A percentile compares a stretch with the other conserved stretches of the same genome.
phyloP scores from a whole-genome alignment of 1,140 invertebrate species.

The Mizuhopecten yessoensis region DNA sequence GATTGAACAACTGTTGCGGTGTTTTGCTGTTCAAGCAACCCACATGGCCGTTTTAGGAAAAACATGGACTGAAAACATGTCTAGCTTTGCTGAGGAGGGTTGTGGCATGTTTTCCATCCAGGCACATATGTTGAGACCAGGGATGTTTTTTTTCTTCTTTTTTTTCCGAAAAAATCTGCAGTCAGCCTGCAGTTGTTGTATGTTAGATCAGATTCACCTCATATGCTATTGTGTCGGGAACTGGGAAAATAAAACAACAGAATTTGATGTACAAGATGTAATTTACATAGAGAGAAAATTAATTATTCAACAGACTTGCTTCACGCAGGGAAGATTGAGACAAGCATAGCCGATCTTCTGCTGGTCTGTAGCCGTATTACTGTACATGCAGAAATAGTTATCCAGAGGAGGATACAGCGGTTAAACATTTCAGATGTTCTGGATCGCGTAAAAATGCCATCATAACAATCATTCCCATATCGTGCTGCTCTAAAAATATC shows the following conservation, averaged over 20 bases:
- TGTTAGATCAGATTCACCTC: not conserved
- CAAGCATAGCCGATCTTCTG: not conserved
- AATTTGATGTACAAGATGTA: not conserved
- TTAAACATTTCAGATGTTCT: not conserved
- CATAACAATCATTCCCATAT: not conserved
- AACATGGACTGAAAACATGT: not conserved
- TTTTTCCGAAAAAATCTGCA: not conserved
- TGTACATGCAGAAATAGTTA: not conserved
- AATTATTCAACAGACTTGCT: slow-evolving; percentile 20
- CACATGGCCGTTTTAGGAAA: not conserved
- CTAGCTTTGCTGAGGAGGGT: not conserved
- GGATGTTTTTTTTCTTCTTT: not conserved
- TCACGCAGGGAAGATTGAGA: not conserved
- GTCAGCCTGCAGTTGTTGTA: not conserved
- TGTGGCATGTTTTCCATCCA: slow-evolving; percentile 5
- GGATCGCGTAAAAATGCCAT: not conserved
- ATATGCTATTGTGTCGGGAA: not conserved
- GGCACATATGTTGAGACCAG: not conserved
- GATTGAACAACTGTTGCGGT: not conserved
- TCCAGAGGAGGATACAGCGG: not conserved
- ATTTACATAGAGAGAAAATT: slow-evolving; percentile 35
- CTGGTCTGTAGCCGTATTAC: not conserved
- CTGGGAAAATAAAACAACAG: slow-evolving; percentile 39
- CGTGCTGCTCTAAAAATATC: not conserved
- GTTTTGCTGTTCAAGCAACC: not conserved